Conservation (phyloP, 2,797 vertebrate species). For the Pelochelys cantorii region DNA sequence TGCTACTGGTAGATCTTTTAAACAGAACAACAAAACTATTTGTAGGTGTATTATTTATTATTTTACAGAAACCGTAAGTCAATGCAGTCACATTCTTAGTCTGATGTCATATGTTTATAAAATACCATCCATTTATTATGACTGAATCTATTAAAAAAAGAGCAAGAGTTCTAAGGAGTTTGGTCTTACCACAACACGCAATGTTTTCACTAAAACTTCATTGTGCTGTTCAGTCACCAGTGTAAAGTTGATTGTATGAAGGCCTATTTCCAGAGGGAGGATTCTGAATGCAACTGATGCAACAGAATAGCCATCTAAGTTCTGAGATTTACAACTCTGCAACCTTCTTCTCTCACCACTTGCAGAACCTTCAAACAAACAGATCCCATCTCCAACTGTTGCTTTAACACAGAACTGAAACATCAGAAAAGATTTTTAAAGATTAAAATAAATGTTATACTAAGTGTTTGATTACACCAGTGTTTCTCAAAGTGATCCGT, state of each 20-base stretch:
- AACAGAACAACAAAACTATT: not conserved
- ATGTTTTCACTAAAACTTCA: slow-evolving; percentile 86
- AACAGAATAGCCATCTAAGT: slow-evolving; percentile 66
- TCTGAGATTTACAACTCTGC: slow-evolving; percentile 46
- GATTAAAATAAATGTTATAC: not conserved
- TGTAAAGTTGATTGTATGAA: slow-evolving; percentile 88
- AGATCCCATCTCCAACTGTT: slow-evolving; percentile 82
- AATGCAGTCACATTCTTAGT: not conserved
- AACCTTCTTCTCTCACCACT: accelerated
- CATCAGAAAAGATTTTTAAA: not conserved
- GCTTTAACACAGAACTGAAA: slow-evolving; percentile 89
- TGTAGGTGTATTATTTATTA: not conserved
- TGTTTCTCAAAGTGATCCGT: no score
- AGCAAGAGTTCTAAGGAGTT: not conserved
- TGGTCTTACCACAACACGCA: slow-evolving; percentile 89
- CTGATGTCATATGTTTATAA: not conserved
- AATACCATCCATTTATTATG: not conserved
- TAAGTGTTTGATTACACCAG: not conserved
- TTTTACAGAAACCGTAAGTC: not conserved
- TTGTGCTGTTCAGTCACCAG: slow-evolving; percentile 56
- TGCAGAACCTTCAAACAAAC: slow-evolving; percentile 78
- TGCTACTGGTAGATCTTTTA: not conserved
- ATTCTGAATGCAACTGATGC: slow-evolving; percentile 82
- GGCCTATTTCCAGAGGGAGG: slow-evolving; percentile 87
- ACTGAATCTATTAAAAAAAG: not conserved